Base-by-base conservation (phyloP, 2,888 invertebrate genomes). In the Cryptus armator region DNA sequence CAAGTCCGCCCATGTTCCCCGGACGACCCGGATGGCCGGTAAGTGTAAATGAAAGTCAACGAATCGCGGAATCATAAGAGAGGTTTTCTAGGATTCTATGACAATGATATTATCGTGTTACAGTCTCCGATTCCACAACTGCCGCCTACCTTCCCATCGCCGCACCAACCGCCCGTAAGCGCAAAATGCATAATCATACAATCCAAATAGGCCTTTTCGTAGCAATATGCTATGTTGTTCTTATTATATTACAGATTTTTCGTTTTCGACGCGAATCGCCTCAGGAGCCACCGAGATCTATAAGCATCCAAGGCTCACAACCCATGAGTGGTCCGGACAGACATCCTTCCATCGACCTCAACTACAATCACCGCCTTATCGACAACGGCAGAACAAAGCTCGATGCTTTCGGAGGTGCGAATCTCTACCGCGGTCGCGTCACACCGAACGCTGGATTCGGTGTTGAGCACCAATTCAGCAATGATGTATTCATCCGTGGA, bases 371-470 rank as follows among this genome's bases (percentile, higher is more conserved):
- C 14, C 59, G n/a, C 19, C 5, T 72, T 32, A 70, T 86, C 44
- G 43, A 82, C 62, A 48, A 68, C 12, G 85, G 84, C 1, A 83
- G 72, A 29, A 19, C 62, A 7, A 87, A 6, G 2, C 78, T 84
- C 1, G 72, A 77, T 14, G 82, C 85, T 1, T 89, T 79, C 5
- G 90, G 89, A 5, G 89, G 89, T 14, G 66, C 85, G 7, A 87
- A 84, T 53, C n/a, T 86, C 7, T 80, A 72, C 0, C 86, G 87
- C 29, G 74, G 79, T n/a, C 70, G 74, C 3, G 66, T 83, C 0
- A 76, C 80, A 2, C 89, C 88, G 0, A 88, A 88, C 5, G 43
- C 68, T 1, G 90, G 89, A 10, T 0, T 88, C 1, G 75, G 83
- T 2, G 9, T 72, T 5, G 85, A 86, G 7, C 86, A 83, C 12